These are phyloP conservation scores for Prorops nasuta DNA, from an alignment of 1,140 invertebrate species.

Conservation along the genomic window DNA sequence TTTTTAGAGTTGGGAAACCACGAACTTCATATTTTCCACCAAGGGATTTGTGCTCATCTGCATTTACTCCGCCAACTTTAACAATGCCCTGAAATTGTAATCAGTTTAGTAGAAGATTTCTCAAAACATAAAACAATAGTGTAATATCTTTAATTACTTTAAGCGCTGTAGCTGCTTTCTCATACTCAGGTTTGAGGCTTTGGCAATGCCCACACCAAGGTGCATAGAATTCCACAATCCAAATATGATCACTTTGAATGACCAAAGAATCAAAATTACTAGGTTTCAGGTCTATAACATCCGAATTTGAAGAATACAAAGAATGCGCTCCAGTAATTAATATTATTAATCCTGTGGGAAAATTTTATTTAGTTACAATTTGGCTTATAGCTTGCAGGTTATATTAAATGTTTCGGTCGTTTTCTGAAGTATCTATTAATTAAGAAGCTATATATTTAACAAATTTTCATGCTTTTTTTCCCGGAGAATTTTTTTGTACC, in stretches of 20 bases:
- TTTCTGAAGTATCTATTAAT: not conserved
- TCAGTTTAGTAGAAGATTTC: not conserved
- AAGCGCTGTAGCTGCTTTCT: conserved; percentile 82
- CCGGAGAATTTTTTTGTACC: not conserved
- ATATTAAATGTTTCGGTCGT: not conserved
- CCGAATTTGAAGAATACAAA: conserved; percentile 77
- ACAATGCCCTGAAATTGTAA: conserved; percentile 70
- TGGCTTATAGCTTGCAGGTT: not conserved
- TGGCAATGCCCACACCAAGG: conserved; percentile 92
- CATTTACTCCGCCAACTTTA: conserved; percentile 92
- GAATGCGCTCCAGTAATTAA: conserved; percentile 56
- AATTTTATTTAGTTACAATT: not conserved
- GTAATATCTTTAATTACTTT: conserved; percentile 62
- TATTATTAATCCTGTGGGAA: conserved; percentile 14
- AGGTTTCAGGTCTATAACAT: conserved; percentile 88
- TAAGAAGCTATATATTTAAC: not conserved
- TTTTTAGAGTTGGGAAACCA: conserved; percentile 96
- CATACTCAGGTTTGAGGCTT: conserved; percentile 80
- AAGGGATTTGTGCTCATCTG: conserved; percentile 83
- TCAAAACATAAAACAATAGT: not conserved
- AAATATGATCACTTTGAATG: conserved; percentile 79
- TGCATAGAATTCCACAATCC: conserved; percentile 94
- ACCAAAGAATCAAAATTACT: conserved; percentile 89
- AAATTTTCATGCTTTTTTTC: not conserved
- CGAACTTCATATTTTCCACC: conserved; percentile 78